These are phyloP conservation scores for Eupithecia subfuscata DNA, from an alignment of 2,888 invertebrate species.

Conservation along the genomic window DNA sequence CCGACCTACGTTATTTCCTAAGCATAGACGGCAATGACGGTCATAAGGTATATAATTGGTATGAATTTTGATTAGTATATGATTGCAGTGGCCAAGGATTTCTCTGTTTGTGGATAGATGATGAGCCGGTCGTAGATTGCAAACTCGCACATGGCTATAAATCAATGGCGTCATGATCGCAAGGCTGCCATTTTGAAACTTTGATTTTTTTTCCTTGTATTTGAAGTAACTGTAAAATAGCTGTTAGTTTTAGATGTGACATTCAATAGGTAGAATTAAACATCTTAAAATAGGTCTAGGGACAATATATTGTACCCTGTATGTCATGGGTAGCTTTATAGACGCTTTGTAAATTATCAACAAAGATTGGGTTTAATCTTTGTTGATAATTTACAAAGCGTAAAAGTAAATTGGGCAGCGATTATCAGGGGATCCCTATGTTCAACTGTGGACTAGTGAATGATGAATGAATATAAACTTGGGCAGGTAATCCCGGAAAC, in stretches of 20 bases:
- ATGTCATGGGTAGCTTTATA: too few species aligned
- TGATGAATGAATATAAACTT: too few species aligned
- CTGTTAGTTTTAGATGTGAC: not conserved
- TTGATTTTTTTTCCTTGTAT: not conserved
- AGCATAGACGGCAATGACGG: conserved; percentile 17
- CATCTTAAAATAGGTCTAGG: too few species aligned
- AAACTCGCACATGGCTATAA: conserved; percentile 19
- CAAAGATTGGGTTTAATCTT: too few species aligned
- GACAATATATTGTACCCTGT: too few species aligned
- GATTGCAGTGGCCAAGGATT: conserved; percentile 32
- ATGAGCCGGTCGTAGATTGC: conserved; percentile 16
- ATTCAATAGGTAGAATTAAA: not conserved
- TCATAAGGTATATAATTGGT: conserved; percentile 28
- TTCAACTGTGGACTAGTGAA: too few species aligned
- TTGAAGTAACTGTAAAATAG: not conserved
- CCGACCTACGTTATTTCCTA: conserved; percentile 22
- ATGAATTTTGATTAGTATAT: conserved; percentile 34
- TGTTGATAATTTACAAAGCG: too few species aligned
- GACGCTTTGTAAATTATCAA: not conserved
- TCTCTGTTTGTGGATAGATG: not conserved
- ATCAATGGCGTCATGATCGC: conserved; percentile 13
- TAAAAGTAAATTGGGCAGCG: not conserved
- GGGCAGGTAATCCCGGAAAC: too few species aligned
- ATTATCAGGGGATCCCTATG: not conserved
- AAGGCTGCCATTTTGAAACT: conserved; percentile 6